A percentile compares a stretch with the other conserved stretches of the same genome.
These are phyloP conservation scores for Elysia crispata DNA, from an alignment of 2,888 invertebrate species.

Conservation along the genomic window DNA sequence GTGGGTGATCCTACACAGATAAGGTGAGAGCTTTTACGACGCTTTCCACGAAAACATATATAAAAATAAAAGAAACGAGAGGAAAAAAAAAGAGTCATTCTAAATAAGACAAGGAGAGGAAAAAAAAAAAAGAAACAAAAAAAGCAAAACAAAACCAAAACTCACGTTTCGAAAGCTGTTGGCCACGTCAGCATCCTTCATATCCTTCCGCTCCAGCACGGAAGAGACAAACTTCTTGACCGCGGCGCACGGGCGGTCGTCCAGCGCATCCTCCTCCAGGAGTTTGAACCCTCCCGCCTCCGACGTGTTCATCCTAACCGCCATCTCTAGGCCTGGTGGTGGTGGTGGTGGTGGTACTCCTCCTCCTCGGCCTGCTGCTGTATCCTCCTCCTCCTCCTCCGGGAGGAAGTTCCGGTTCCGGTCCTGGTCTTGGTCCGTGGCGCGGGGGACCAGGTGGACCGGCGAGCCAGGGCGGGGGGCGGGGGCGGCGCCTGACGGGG, in stretches of 20 bases:
- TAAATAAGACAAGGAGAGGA: too few relatives aligned
- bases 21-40: too few relatives aligned
- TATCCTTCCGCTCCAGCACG: slow-evolving; percentile 56
- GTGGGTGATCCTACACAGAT: too few relatives aligned
- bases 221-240: slow-evolving; percentile 57
- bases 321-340: slow-evolving; percentile 35
- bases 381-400: not conserved
- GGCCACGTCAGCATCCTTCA: slow-evolving; percentile 63
- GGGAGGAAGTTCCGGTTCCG: slow-evolving; percentile 2
- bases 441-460: too few relatives aligned
- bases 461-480: too few relatives aligned
- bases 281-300: slow-evolving; percentile 55
- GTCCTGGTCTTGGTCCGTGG: not conserved
- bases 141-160: slow-evolving; percentile 2
- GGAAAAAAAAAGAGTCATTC: too few relatives aligned
- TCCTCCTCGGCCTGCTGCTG: not conserved
- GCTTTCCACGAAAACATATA: too few relatives aligned
- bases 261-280: slow-evolving; percentile 55
- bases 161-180: slow-evolving; percentile 64
- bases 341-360: not conserved
- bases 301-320: slow-evolving; percentile 52
- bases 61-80: too few relatives aligned
- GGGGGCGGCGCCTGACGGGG: too few relatives aligned
- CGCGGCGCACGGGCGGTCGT: slow-evolving; percentile 54
- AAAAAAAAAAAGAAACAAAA: not conserved